Conservation (phyloP, 2,797 vertebrate species). For the Falco columbarius region DNA sequence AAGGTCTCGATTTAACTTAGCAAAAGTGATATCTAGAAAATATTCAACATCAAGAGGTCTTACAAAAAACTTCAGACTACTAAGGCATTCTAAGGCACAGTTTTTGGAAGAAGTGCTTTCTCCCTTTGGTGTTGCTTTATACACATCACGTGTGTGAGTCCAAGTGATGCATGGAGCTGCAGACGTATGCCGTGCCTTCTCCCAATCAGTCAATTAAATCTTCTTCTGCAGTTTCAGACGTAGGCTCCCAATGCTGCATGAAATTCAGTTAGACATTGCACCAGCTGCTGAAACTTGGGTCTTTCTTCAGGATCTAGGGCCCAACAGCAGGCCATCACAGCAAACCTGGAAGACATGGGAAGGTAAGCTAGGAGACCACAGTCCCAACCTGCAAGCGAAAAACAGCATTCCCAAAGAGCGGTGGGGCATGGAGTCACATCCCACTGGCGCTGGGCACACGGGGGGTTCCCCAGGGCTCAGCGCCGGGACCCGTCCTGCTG, state of each 20-base stretch:
- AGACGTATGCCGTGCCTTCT: not conserved
- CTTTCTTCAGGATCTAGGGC: constrained; percentile 96
- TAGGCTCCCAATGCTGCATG: constrained; percentile 96
- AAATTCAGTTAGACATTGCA: constrained; percentile 98
- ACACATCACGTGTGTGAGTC: constrained; percentile 34
- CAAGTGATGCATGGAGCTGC: not conserved
- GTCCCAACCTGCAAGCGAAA: not conserved
- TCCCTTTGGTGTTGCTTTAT: constrained; percentile 70
- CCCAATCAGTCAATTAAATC: not conserved
- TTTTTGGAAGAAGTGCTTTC: constrained; percentile 76
- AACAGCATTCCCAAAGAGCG: not conserved
- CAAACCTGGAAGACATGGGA: constrained; percentile 82
- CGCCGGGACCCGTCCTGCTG: too few species aligned
- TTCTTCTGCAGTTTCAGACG: constrained; percentile 79
- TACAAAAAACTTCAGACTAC: constrained; percentile 75
- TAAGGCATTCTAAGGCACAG: constrained; percentile 87
- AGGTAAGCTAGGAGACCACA: rapidly evolving
- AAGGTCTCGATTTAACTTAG: constrained; percentile 72
- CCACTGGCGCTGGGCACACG: too few species aligned
- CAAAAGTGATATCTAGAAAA: constrained; percentile 80
- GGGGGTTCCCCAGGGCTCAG: too few species aligned
- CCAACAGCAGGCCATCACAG: constrained; percentile 99
- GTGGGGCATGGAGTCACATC: too few species aligned
- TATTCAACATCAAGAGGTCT: constrained; percentile 74
- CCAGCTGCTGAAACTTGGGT: constrained; percentile 98